These are phyloP conservation scores for Phyto melanocephala DNA, from an alignment of 2,888 invertebrate genomes.

Conservation along the genomic window DNA sequence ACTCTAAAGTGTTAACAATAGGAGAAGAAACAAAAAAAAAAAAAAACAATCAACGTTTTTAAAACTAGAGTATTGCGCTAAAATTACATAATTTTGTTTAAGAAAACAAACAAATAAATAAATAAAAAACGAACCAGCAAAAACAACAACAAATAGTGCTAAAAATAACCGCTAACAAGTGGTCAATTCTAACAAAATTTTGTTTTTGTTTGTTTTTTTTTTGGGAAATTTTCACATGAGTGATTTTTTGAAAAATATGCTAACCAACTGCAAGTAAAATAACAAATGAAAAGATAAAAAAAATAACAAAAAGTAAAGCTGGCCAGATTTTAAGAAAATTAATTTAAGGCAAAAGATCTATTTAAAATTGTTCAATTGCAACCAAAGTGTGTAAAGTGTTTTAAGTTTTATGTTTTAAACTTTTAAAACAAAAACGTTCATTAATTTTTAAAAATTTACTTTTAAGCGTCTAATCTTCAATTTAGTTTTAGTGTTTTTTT, in stretches of 20 bases:
- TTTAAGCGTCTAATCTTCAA: not conserved
- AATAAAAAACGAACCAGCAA: constrained; percentile 25
- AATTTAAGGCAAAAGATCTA: not conserved
- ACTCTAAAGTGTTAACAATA: constrained; percentile 33
- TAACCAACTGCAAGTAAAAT: not conserved
- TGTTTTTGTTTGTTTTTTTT: constrained; percentile 66
- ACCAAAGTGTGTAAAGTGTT: constrained; percentile 3
- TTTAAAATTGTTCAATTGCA: not conserved
- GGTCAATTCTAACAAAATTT: constrained; percentile 56
- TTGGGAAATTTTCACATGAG: constrained; percentile 76
- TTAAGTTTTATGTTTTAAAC: not conserved
- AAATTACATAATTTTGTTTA: constrained; percentile 61
- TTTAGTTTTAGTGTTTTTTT: too few relatives aligned
- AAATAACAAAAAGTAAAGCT: not conserved
- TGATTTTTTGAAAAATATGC: constrained; percentile 71
- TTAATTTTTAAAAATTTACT: not conserved
- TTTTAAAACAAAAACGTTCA: constrained; percentile 8
- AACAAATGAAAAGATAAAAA: constrained; percentile 4
- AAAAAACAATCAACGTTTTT: constrained; percentile 32
- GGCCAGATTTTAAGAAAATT: not conserved
- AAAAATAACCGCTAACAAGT: constrained; percentile 59
- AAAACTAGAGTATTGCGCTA: constrained; percentile 46
- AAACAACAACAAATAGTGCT: constrained; percentile 41
- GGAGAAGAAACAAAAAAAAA: not conserved
- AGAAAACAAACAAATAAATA: constrained; percentile 45